Conservation (phyloP, 2,888 invertebrate genomes). For the Cerastoderma edule region DNA sequence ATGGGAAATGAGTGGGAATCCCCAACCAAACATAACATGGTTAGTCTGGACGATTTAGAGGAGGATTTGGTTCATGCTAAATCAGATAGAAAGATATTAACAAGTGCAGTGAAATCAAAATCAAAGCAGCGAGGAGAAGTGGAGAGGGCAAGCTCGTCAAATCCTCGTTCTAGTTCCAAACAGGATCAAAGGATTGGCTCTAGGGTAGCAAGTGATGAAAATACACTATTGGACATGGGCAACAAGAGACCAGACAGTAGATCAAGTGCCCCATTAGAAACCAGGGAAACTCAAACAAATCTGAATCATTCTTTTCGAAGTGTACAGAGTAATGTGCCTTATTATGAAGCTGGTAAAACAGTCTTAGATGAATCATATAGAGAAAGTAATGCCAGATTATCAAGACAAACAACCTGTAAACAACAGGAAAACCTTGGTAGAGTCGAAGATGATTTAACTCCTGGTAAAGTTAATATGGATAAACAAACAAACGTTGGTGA, state of each 20-base stretch:
- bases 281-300: conserved; percentile 53
- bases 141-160: background rate
- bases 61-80: conserved; percentile 42
- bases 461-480: conserved; percentile 13
- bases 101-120: conserved; percentile 5
- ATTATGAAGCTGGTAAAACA: conserved; percentile 39
- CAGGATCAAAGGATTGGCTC: background rate
- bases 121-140: background rate
- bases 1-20: no score
- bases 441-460: background rate
- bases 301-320: conserved; percentile 55
- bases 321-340: conserved; percentile 65
- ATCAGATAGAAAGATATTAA: conserved; percentile 48
- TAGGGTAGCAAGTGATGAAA: background rate
- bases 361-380: conserved; percentile 7
- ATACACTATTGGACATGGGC: background rate
- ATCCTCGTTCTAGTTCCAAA: conserved; percentile 5
- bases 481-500: conserved; percentile 48
- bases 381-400: conserved; percentile 17
- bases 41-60: conserved; percentile 9
- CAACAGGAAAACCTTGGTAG: conserved; percentile 12
- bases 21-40: background rate
- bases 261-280: conserved; percentile 35
- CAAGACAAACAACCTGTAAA: conserved; percentile 25
- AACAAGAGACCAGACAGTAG: conserved; percentile 6